Base-by-base conservation (phyloP, 2,888 invertebrate species). In the Drosophila greeni region DNA sequence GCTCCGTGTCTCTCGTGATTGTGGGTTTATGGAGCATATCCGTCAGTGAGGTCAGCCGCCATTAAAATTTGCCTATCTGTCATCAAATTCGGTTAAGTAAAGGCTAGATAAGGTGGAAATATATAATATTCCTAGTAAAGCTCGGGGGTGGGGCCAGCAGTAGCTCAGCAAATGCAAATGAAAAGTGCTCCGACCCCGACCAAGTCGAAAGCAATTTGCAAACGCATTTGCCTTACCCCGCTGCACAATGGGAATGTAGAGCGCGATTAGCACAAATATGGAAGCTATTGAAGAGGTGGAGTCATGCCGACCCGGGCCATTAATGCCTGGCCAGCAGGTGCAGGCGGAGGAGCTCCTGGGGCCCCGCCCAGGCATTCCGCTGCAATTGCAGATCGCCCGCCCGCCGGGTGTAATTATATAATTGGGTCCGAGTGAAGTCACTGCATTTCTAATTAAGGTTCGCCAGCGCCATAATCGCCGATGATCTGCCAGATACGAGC, bases 371-470 rank as follows among this genome's bases (percentile, higher is more conserved):
- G 24, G 23, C 31, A 62, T 31, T 59, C 42, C 34, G 37, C 29
- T 68, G 59, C 64, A 73, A 59, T 62, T 58, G 37, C 64, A 65
- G 55, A 74, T 67, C 66, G 65, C 39, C 60, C 65, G 60, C 42
- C 66, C 66, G 68, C 42, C 57, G 52, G 45, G 51, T 54, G 67
- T 70, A 81, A 83, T 80, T 80, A 75, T 75, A 65, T 83, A 83
- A 80, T 83, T 78, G 75, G 65, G 59, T 71, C 37, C 26, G 66
- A 51, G 42, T 65, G 61, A 68, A 74, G 69, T 70, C 73, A 66
- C 47, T 82, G 81, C 81, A 79, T 75, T 75, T 72, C 66, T 79
- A 84, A 81, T 81, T 84, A 76, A 67, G 73, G 70, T 70, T 67
- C 61, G 29, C 43, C 43, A 42, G 43, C 18, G 53, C 23, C 42